Conservation (phyloP, 2,888 invertebrate species). For the Drosophila recens region DNA sequence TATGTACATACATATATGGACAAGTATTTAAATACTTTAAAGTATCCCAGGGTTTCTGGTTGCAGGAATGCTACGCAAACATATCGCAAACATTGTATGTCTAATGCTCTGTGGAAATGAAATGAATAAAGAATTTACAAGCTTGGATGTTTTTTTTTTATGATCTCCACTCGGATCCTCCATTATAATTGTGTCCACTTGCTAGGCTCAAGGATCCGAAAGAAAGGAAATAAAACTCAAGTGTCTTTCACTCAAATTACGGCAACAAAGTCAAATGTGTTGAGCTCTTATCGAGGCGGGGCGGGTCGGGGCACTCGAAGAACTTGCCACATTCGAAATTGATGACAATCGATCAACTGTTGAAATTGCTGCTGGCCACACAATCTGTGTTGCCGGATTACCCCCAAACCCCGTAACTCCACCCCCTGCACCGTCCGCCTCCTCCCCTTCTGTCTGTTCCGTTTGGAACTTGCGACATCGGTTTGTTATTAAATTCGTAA, state of each 20-base stretch:
- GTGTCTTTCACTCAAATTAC: conserved; percentile 17
- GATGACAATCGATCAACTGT: conserved; percentile 50
- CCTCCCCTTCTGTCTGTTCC: neutral
- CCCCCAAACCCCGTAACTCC: neutral
- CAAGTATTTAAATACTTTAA: neutral
- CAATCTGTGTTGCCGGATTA: conserved; percentile 34
- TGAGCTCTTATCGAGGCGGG: conserved; percentile 58
- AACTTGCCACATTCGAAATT: conserved; percentile 30
- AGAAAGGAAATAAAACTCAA: conserved; percentile 2
- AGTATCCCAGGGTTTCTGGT: conserved; percentile 30
- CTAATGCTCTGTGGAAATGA: neutral
- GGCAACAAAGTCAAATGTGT: conserved; percentile 30
- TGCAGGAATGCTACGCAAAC: conserved; percentile 52
- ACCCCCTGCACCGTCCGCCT: neutral
- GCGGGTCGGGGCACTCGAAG: neutral
- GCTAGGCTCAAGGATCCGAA: conserved; percentile 19
- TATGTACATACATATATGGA: neutral
- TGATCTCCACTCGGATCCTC: neutral
- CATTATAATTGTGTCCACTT: neutral
- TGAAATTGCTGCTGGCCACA: conserved; percentile 41
- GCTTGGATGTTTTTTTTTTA: neutral
- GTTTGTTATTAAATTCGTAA: conserved; percentile 58
- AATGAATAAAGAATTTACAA: neutral
- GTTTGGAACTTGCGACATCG: conserved; percentile 44
- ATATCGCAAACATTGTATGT: conserved; percentile 14